Base-by-base conservation (phyloP, 2,113 vertebrate genomes). In the Oryzias woworae region DNA sequence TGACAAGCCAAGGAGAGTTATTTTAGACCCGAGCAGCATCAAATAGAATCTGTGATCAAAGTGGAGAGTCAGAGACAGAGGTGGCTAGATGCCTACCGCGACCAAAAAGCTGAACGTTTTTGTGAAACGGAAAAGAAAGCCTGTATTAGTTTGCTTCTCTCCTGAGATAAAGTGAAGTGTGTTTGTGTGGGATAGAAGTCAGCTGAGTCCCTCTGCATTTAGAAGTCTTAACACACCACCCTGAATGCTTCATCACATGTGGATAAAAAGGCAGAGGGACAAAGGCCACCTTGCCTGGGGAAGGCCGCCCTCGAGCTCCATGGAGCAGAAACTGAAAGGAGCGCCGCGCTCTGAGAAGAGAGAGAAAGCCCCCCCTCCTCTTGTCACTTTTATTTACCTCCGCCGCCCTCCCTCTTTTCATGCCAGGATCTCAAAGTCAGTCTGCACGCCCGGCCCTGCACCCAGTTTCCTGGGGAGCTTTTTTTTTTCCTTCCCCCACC, bases 381-480 rank as follows among this genome's bases (percentile, higher is more conserved):
- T 92, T 74, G 83, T 89, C 78, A 89, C 86, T 92, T 91, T 92
- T 92, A 90, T 93, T 93, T 93, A 92, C 90, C 88, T 84, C 88
- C 81, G 71, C 90, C 60, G 71, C 80, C 77, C 72, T 75, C 81
- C 76, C 80, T 85, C 89, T 91, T 92, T 93, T 93, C 87, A 94
- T 92, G 92, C 90, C 71, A 2, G 84, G 70, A 91, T 92, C 92
- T 91, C 92, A 92, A 93, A 86, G 82, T 66, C 4, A 68, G 76
- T 76, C 80, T 44, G 72, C 77, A 79, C 63, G 75, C 75, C 82
- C 72, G 41, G 79, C 89, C 78, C 91, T 88, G 88, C 83, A 88
- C 88, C 88, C 91, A 88, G 84, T 88, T 93, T 94, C 92, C 94
- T 93, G 93, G 92, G 92, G 92, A 93, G 93, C 87, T 87, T 91